Percentiles rank a stretch among this genome's conserved stretches.
phyloP scores from a whole-genome alignment of 2,797 vertebrate genomes.

The Hydrophis major region DNA sequence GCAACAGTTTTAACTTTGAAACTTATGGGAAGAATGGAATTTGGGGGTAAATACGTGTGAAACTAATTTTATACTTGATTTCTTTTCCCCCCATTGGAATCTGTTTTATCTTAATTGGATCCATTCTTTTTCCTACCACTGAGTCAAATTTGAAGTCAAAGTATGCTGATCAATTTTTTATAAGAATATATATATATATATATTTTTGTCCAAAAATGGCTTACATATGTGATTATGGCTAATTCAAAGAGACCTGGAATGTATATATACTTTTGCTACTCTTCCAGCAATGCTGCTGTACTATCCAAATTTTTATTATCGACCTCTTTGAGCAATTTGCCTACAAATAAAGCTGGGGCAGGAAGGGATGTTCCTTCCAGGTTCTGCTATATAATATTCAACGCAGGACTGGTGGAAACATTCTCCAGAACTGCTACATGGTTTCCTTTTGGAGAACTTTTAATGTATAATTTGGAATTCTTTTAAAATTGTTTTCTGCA shows the following conservation, averaged over 20 bases:
- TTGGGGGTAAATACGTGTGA: conserved; percentile 66
- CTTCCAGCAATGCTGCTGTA: conserved; percentile 70
- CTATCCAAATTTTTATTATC: conserved; percentile 72
- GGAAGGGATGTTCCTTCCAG: conserved; percentile 39
- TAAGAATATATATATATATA: conserved; percentile 83
- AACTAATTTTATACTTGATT: conserved; percentile 78
- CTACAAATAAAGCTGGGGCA: conserved; percentile 43
- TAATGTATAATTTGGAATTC: conserved; percentile 31
- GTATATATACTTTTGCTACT: conserved; percentile 79
- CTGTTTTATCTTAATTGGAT: conserved; percentile 71
- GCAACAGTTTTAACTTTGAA: conserved; percentile 66
- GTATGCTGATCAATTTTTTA: conserved; percentile 79
- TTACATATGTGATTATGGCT: conserved; percentile 78
- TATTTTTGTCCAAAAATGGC: conserved; percentile 78
- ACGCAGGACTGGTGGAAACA: conserved; percentile 48
- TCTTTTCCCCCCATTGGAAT: conserved; percentile 70
- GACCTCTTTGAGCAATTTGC: conserved; percentile 63
- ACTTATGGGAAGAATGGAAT: conserved; percentile 62
- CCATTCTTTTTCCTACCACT: conserved; percentile 75
- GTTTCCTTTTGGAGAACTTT: conserved; percentile 68
- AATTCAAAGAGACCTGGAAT: conserved; percentile 77
- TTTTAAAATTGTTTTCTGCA: conserved; percentile 37
- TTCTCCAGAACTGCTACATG: conserved; percentile 63
- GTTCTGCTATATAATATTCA: conserved; percentile 47
- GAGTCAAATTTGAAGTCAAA: conserved; percentile 73